Base-by-base conservation (phyloP, 1,140 invertebrate genomes). In the Polyergus mexicanus region DNA sequence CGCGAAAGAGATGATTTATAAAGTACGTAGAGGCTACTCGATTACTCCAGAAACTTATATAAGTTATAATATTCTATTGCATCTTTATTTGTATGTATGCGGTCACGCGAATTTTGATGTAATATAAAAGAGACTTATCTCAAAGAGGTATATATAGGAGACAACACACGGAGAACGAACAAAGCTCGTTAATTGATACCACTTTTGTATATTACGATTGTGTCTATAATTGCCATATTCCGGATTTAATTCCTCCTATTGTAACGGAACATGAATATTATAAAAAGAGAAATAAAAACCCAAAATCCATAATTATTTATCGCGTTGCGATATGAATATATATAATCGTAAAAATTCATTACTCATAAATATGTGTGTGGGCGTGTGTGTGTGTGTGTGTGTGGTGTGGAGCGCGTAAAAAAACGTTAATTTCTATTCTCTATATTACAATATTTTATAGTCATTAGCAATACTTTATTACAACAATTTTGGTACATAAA, bases 401-500 rank as follows among this genome's bases (percentile, higher is more conserved):
- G n/a, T n/a, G n/a, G 6, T 22, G n/a, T 58, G 54, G 7, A n/a
- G 16, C 54, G 32, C 7, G n/a, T n/a, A 41, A 28, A 44, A 58
- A 84, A 22, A 22, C 3, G 8, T 63, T 63, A n/a, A 65, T 80
- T 51, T 35, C 35, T 5, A 28, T 83, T 76, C 62, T 60, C 62
- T 60, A 85, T 76, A 54, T 92, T 75, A 84, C 13, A 51, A 51
- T 51, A 51, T 51, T 92, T 91, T 92, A 90, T 92, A 51, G 47
- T 89, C 66, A 85, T 76, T 92, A 90, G 90, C 86, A 94, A 92
- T 94, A 92, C 86, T 94, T 94, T 94, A 94, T 94, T 93, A 93
- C 91, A 94, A 94, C 88, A 91, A 90, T 25, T 94, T 93, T 93
- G 90, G 93, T 94, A 94, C 93, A 94, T 94, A 94, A 94, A 94